Evolutionary conservation across 1,140 invertebrate species (phyloP), one percentile per base, ranked within the genome.

Genomic region (Sminthurides bifidus): DNA sequence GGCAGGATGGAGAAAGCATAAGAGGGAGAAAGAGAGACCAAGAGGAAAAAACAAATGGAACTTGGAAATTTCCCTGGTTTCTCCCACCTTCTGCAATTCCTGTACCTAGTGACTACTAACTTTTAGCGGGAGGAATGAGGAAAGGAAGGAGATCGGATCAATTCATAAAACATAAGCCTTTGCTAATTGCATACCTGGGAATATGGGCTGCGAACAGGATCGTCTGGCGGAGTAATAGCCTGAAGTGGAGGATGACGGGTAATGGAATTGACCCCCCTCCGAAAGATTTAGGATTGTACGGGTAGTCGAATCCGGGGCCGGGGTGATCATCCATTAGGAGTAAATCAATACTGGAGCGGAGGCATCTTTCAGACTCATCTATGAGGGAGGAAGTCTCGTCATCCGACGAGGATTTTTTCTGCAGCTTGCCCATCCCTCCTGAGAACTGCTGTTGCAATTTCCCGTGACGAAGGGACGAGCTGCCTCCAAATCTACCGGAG

Each of bases 351-450:
- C 55, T 58, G 6, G 62, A 64, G 4, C 62, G 45, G 1, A 64
- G 43, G 37, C 62, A 64, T 29, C 62, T 30, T 48, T 64, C 62
- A 1, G 58, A 60, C 44, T 64, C 62, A 46, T 64, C 58, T n/a
- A 64, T 64, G 5, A 64, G 44, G 1, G 58, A 60, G 3, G 58
- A 60, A 21, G 62, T 64, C 45, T 64, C 62, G 26, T 64, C 62
- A 31, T 64, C 62, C 17, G 55, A 58, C 17, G 59, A 64, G 1
- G 50, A 54, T 35, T 56, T 58, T 38, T 55, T 57, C 10, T 54
- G 48, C 1, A 56, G 43, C 21, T 55, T 30, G 21, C 45, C 46
- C 10, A 52, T 43, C 21, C 48, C 50, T 24, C 52, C 38, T 26
- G 45, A 49, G n/a, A 41, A 40, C 6, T 41, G 31, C 17, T 57